Evolutionary conservation across 2,888 invertebrate genomes (phyloP).

Genomic region (Eledona agricola): DNA sequence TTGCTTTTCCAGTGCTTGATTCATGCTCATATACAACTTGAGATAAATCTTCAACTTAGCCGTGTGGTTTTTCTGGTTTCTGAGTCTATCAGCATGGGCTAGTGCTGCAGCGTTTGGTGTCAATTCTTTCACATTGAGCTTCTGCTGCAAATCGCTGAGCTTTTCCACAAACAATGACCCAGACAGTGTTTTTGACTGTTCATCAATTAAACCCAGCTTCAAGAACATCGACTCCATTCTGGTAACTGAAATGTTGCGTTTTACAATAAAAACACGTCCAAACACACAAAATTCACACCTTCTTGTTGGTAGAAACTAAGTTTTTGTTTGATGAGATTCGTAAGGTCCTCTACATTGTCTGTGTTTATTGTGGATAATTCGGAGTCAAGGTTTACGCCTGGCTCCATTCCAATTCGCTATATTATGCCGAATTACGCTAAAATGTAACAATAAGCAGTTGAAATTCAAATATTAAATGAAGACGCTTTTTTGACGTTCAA

Average conservation of each 20-base stretch:
- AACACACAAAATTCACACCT: no score
- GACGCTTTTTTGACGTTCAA: no score
- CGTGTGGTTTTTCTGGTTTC: constrained; percentile 49
- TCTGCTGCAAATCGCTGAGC: constrained; percentile 39
- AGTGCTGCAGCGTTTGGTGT: constrained; percentile 40
- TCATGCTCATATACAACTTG: constrained; percentile 50
- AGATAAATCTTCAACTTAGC: constrained; percentile 51
- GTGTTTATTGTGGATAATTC: no score
- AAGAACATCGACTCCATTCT: constrained; percentile 11
- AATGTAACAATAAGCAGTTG: no score
- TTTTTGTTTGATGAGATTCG: neutral
- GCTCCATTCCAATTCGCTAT: no score
- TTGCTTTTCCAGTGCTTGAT: constrained; percentile 49
- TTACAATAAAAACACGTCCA: no score
- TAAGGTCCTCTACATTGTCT: constrained; percentile 1
- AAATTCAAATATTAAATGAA: no score
- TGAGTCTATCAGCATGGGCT: constrained; percentile 47
- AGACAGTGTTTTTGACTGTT: neutral
- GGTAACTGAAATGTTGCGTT: no score
- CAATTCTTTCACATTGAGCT: constrained; percentile 39
- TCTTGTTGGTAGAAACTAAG: constrained; percentile 1
- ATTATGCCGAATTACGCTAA: no score
- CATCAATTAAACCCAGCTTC: constrained; percentile 3
- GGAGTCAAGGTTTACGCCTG: no score
- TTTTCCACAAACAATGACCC: constrained; percentile 42